Base-by-base conservation (phyloP, 2,888 invertebrate species). In the Pterostichus niger region DNA sequence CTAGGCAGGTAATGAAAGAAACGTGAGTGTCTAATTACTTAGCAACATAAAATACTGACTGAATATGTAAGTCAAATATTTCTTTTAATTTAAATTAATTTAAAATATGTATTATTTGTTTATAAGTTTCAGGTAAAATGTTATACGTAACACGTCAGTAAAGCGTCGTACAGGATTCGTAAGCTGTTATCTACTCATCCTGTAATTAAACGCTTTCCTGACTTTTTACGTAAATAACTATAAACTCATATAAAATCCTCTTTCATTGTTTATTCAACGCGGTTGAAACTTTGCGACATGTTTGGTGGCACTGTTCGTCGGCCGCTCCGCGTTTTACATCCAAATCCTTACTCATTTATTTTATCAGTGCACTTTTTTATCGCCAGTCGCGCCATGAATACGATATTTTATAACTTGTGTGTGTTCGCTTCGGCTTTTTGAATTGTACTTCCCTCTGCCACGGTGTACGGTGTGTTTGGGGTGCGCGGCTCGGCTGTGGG, bases 271-370 rank as follows among this genome's bases (percentile, higher is more conserved):
- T 49, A n/a, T 49, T 10, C 10, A 49, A 40, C 9, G 40, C 9
- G 0, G 40, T 49, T n/a, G 6, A 5, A 0, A 5, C 49, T 5
- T 13, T 49, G 49, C 31, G 83, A 85, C 84, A 83, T 85, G 84
- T 85, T 85, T 84, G 84, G 85, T 61, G 84, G 84, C 83, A 13
- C 85, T 85, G 85, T 71, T 83, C 75, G 13, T 9, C 11, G 76
- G 61, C 84, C 85, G 83, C 84, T 85, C 80, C 85, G 73, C 85
- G 86, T 85, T 85, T 85, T 86, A 85, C 86, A 85, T 86, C 85
- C 86, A 86, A 87, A 87, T 87, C 87, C 87, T 87, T 87, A 86
- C 86, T 87, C 86, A 87, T 87, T 87, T 87, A 86, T 87, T 86
- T 87, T 87, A 87, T 87, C 87, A 86, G 87, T 86, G 86, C 85